Base-by-base conservation (phyloP, 2,113 vertebrate genomes). In the Bujurquina vittata region DNA sequence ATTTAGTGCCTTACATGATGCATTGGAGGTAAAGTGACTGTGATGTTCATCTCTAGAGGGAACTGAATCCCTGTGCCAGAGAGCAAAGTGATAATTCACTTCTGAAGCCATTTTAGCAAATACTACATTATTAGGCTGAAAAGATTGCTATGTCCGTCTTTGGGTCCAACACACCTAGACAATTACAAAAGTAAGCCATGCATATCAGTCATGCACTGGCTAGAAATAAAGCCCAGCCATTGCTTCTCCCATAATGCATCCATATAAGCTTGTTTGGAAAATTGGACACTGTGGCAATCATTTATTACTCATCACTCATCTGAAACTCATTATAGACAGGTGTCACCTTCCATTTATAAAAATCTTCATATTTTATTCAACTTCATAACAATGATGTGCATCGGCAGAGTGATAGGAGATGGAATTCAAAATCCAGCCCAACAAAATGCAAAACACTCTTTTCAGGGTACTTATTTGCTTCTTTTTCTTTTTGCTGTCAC, bases 161-260 rank as follows among this genome's bases (percentile, higher is more conserved):
- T 91, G 93, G 94, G 93, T 95, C 95, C 95, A 96, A 83, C 12
- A 93, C 95, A 96, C 95, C 95, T 79, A 94, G 94, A 96, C 95
- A 95, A 96, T 96, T 95, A 95, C 94, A 94, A 91, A 92, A 93
- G 92, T 92, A 95, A 95, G 94, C 89, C 95, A 96, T 95, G 95
- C 95, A 95, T 95, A 95, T 96, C 95, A 95, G 94, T 95, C 94
- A 96, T 92, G 87, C 35, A 75, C 90, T 84, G 88, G 87, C 90
- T 94, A 81, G 86, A 91, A 93, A 92, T 90, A 91, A 93, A 92
- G 92, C 89, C 88, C 80, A 82, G 80, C 87, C 87, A 79, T 91
- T 67, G 82, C 80, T 85, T 88, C 81, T 75, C 90, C 82, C 85
- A 87, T 84, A 80, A 84, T 80, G 80, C 74, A 85, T 84, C 57